Evolutionary conservation across 2,888 invertebrate species (phyloP), one percentile per base, ranked within the genome.

Genomic region (Pyrrhia umbra): DNA sequence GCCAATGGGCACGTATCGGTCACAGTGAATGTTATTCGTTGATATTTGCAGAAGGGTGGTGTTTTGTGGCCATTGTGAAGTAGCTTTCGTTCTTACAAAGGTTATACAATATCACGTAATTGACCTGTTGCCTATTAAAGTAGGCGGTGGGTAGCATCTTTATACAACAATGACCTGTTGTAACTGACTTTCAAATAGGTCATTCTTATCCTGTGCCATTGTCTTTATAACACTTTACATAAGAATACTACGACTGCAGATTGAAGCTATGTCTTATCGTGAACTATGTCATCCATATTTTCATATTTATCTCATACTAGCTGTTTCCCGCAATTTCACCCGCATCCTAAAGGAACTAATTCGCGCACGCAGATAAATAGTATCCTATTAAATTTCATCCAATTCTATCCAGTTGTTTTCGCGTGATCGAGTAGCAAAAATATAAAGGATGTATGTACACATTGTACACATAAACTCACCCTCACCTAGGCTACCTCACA

Each of bases 1-100:
- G 75, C 88, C 87, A 92, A 84, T 92, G 91, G 90, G 87, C 87
- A 88, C 87, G 84, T 51, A 63, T 64, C 43, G 18, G 58, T 61
- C 50, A 43, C 49, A 9, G 70, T 52, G 39, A 67, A 65, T 79
- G 63, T 65, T 79, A 50, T 59, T 56, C 4, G 47, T 61, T 66
- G 51, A 39, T 75, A 69, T 69, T 75, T 64, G 55, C 23, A 63
- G 8, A 47, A 58, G 63, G 70, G 71, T 63, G 69, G n/a, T 49
- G 40, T 54, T 57, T 52, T 63, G 59, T 52, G 56, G 52, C 51
- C 45, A 75, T 77, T 74, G 80, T 74, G 63, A 15, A 66, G 45
- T 27, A 57, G 54, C 75, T 75, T 69, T 75, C 64, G 21, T 45
- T 62, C 45, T 16, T 43, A 34, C 47, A 72, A 75, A 72, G 68